These are phyloP conservation scores for Alces alces DNA, from an alignment of 2,113 vertebrate species.

Conservation along the genomic window DNA sequence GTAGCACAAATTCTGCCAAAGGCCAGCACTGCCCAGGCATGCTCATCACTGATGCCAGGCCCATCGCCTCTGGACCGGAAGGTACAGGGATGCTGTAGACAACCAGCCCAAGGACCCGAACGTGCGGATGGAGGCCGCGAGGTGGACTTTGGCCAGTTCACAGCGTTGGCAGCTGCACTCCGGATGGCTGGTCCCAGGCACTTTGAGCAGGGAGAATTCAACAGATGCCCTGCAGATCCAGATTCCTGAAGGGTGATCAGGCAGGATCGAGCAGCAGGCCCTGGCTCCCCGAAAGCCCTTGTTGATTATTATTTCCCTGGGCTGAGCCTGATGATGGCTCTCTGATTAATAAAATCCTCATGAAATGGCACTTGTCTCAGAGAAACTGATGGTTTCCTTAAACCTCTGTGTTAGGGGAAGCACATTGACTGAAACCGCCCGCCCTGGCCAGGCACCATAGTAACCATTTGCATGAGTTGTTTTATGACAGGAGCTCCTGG, in stretches of 20 bases:
- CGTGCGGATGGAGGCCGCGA: conserved; percentile 69
- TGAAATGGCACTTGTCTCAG: not conserved
- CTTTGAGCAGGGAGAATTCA: conserved; percentile 49
- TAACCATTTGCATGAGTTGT: not conserved
- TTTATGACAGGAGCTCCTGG: not conserved
- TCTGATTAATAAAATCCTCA: not conserved
- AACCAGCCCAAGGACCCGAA: conserved; percentile 80
- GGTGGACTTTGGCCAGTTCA: conserved; percentile 85
- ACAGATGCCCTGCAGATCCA: not conserved
- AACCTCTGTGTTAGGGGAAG: not conserved
- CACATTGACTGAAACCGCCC: not conserved
- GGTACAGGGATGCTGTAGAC: conserved; percentile 66
- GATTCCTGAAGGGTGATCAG: not conserved
- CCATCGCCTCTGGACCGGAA: conserved; percentile 67
- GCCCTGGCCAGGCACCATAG: not conserved
- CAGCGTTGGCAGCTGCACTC: conserved; percentile 71
- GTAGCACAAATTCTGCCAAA: rapidly evolving
- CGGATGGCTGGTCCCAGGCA: conserved; percentile 76
- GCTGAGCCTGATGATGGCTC: too few species aligned
- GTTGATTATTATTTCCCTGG: too few species aligned
- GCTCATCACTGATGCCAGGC: rapidly evolving
- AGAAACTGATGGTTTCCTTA: not conserved
- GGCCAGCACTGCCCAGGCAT: not conserved
- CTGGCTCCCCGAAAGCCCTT: not conserved
- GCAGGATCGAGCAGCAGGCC: rapidly evolving